Evolutionary conservation across 2,888 invertebrate genomes (phyloP).

Genomic region (Acrocera orbiculus): DNA sequence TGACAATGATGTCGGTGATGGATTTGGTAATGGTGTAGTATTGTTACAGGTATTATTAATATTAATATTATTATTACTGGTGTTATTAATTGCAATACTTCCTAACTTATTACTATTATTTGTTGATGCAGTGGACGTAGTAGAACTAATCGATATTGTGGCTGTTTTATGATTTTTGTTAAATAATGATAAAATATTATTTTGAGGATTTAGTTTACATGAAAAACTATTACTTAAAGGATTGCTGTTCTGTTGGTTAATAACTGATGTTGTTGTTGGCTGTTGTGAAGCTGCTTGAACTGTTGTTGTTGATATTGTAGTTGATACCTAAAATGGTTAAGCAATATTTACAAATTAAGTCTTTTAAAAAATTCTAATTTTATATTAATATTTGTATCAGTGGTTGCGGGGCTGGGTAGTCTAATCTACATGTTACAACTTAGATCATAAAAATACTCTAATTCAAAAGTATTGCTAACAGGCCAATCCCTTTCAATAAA

Average conservation of each 20-base stretch:
- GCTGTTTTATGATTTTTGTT: no score
- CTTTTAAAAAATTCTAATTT: no score
- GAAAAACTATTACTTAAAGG: slow-evolving; percentile 6
- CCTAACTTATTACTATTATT: slow-evolving; percentile 10
- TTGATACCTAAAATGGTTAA: slow-evolving; percentile 13
- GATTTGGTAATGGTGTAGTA: slow-evolving; percentile 15
- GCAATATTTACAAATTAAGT: no score
- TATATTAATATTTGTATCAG: no score
- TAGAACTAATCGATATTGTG: slow-evolving; percentile 18
- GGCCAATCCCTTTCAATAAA: no score
- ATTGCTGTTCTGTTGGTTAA: slow-evolving; percentile 13
- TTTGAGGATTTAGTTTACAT: slow-evolving; percentile 6
- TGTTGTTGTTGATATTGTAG: slow-evolving; percentile 16
- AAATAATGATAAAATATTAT: slow-evolving; percentile 6
- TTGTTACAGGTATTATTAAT: no score
- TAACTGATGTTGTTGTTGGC: slow-evolving; percentile 29
- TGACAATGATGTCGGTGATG: slow-evolving; percentile 15
- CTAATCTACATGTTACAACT: no score
- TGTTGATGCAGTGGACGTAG: slow-evolving; percentile 19
- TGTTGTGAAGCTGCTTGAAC: slow-evolving; percentile 18
- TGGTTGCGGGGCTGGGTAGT: no score
- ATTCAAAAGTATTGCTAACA: no score
- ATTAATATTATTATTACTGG: slow-evolving; percentile 6
- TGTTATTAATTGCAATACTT: slow-evolving; percentile 9
- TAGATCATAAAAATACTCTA: no score